Percentiles rank a stretch among this genome's conserved stretches.
Conservation (phyloP, 2,113 vertebrate genomes). For the Narcine bancroftii region DNA sequence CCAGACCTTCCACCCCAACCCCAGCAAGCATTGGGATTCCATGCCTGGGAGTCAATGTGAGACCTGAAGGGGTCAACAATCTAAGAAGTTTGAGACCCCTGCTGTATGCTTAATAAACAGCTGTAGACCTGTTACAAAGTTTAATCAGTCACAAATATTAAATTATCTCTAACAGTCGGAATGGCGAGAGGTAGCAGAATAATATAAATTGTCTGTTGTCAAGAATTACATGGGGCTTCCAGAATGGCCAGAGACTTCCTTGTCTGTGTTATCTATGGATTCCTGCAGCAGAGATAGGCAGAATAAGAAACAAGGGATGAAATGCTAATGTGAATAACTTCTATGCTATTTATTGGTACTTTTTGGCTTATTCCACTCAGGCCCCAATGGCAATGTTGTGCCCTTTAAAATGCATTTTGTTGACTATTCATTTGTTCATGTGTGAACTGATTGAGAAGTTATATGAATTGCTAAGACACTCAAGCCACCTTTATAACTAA, state of each 20-base stretch:
- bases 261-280: not conserved
- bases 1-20: too few relatives aligned
- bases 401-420: not conserved
- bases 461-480: too few relatives aligned
- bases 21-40: too few relatives aligned
- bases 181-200: not conserved
- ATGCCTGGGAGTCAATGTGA: too few relatives aligned
- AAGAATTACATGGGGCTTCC: not conserved
- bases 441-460: not conserved
- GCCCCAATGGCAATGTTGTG: not conserved
- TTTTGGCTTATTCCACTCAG: not conserved
- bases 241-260: not conserved
- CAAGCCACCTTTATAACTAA: not conserved
- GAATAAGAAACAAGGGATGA: not conserved
- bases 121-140: not conserved
- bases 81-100: too few relatives aligned
- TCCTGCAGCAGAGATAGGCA: not conserved
- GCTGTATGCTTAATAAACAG: not conserved
- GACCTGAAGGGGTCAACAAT: too few relatives aligned
- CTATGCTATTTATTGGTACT: not conserved
- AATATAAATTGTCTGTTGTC: not conserved
- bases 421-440: not conserved
- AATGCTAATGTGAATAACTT: not conserved
- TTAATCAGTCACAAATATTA: not conserved
- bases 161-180: not conserved